These are phyloP conservation scores for Drosophila takahashii DNA, from an alignment of 1,140 invertebrate genomes.

Conservation along the genomic window DNA sequence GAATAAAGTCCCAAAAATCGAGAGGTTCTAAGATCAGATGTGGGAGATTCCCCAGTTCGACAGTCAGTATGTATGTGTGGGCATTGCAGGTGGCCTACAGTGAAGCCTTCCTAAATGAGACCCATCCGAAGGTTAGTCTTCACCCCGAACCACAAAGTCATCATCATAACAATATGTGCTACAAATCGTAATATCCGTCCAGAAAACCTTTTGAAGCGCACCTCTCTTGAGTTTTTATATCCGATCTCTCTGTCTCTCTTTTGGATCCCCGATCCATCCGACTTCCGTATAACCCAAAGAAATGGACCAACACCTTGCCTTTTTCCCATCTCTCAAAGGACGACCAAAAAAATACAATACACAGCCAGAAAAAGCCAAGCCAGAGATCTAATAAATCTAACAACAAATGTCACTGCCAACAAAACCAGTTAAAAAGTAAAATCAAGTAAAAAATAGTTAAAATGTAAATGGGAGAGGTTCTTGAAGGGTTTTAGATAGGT, in stretches of 20 bases:
- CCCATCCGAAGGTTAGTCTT: conserved; percentile 14
- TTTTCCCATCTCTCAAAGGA: conserved; percentile 21
- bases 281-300: conserved; percentile 8
- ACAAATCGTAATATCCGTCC: conserved; percentile 82
- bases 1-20: conserved; percentile 5
- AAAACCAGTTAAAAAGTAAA: conserved; percentile 16
- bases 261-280: conserved; percentile 1
- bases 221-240: conserved; percentile 22
- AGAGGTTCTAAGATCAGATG: conserved; percentile 16
- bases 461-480: neutral
- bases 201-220: conserved; percentile 81
- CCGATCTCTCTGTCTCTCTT: neutral
- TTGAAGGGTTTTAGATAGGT: neutral
- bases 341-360: conserved; percentile 25
- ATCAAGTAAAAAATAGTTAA: conserved; percentile 38
- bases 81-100: conserved; percentile 32
- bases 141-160: conserved; percentile 23
- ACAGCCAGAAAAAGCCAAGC: conserved; percentile 65
- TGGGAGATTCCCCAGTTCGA: conserved; percentile 8
- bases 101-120: neutral
- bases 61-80: neutral
- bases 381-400: conserved; percentile 56
- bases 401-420: conserved; percentile 54
- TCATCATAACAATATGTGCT: conserved; percentile 50
- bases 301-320: conserved; percentile 60